A percentile compares a stretch with the other conserved stretches of the same genome.
phyloP scores from a whole-genome alignment of 2,888 invertebrate genomes.

The Cosmorhoe ocellata region DNA sequence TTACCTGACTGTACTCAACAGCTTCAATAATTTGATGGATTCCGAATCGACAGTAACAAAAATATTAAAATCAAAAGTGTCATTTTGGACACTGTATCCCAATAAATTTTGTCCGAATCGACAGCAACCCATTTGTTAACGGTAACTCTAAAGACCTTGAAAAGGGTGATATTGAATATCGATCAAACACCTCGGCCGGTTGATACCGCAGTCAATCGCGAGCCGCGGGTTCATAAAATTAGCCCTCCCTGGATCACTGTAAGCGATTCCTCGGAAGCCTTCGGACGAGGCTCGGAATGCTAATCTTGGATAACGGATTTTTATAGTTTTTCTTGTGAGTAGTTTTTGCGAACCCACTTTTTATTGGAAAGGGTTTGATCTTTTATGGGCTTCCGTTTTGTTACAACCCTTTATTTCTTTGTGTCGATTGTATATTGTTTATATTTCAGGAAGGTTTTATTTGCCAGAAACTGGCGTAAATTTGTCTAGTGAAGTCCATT shows the following conservation, averaged over 20 bases:
- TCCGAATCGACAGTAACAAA: too few relatives aligned
- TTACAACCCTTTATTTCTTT: constrained; percentile 12
- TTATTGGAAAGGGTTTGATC: constrained; percentile 15
- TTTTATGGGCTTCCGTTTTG: constrained; percentile 16
- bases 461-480: not conserved
- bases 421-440: constrained; percentile 12
- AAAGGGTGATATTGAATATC: too few relatives aligned
- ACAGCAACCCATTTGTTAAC: too few relatives aligned
- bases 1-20: too few relatives aligned
- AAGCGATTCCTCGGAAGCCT: constrained; percentile 9
- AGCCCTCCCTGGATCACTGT: constrained; percentile 3
- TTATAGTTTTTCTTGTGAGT: constrained; percentile 21
- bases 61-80: too few relatives aligned
- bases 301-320: constrained; percentile 25
- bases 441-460: constrained; percentile 2
- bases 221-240: constrained; percentile 17
- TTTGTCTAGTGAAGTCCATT: too few relatives aligned
- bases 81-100: too few relatives aligned
- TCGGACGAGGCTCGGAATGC: constrained; percentile 25
- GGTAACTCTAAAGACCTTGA: too few relatives aligned
- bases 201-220: not conserved
- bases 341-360: constrained; percentile 16
- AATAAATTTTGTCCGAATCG: too few relatives aligned
- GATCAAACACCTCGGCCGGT: too few relatives aligned
- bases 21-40: too few relatives aligned